Evolutionary conservation across 2,888 invertebrate genomes (phyloP), one percentile per base, ranked within the genome.

Genomic region (Gymnosoma rotundatum): DNA sequence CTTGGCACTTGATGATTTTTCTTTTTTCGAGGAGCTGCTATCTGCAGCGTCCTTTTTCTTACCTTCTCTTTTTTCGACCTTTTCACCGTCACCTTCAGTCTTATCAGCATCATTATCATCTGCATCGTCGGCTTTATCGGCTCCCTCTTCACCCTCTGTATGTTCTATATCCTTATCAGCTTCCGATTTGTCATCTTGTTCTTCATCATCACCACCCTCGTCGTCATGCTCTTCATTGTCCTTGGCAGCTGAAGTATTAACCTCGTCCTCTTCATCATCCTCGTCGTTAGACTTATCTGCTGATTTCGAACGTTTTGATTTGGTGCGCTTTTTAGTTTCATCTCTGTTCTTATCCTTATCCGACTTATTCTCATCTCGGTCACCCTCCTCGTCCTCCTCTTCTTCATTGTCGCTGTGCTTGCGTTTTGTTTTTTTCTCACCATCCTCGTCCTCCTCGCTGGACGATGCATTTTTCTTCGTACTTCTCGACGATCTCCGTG

Each of bases 81-180:
- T 88, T 25, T 88, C 88, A n/a, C 89, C 89, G 74, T 82, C 86
- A 52, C 85, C 86, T 18, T 86, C 66, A n/a, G 88, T 89, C 87
- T 91, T 88, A 84, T 89, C 88, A 75, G 88, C 89, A 60, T 79
- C 86, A 75, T 88, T 88, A 48, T 93, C 93, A 10, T 92, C 93
- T 58, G 92, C 93, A 12, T 93, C 93, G 42, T 92, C 91, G 78
- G 92, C 93, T 86, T 88, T 88, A n/a, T 87, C 87, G 52, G 83
- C 86, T 83, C 81, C 79, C 70, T 89, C 88, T 86, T 87, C 87
- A 83, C 87, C 88, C 87, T 88, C 88, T 86, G 88, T 89, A 78
- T 87, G 88, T 86, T 88, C 81, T 69, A 84, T 79, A 73, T 79
- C 78, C 52, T 88, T 72, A 52, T 86, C 69, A 73, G 86, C 86